Conservation (phyloP, 2,797 vertebrate genomes). For the Sus cebifrons region DNA sequence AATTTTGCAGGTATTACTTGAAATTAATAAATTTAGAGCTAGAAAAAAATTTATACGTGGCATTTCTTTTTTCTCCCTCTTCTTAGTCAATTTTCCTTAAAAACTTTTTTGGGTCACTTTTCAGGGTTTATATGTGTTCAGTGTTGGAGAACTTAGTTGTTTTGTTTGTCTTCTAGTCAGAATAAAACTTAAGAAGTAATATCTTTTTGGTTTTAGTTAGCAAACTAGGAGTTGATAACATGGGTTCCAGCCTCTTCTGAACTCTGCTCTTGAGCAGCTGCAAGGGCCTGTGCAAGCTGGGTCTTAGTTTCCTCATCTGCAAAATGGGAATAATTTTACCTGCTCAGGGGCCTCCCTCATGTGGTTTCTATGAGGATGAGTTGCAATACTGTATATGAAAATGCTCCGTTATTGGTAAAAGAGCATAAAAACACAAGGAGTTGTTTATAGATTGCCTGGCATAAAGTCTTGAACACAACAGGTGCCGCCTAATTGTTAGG, state of each 20-base stretch:
- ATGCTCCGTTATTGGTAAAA: neutral
- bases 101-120: neutral
- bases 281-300: neutral
- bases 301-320: constrained; percentile 45
- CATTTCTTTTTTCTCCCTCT: neutral
- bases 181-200: neutral
- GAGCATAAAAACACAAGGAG: neutral
- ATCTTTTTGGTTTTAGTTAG: neutral
- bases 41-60: neutral
- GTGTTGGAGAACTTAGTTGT: neutral
- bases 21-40: constrained; percentile 21
- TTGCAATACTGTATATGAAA: neutral
- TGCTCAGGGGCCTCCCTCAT: neutral
- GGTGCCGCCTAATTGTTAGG: neutral
- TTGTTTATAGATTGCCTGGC: neutral
- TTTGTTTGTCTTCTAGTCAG: neutral
- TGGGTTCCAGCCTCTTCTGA: neutral
- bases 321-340: constrained; percentile 53
- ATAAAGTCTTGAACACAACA: neutral
- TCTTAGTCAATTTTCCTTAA: neutral
- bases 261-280: neutral
- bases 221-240: neutral
- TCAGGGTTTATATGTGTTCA: neutral
- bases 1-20: neutral
- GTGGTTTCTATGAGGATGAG: neutral